Base-by-base conservation (phyloP, 1,140 invertebrate genomes). In the Lasioglossum baleicum region DNA sequence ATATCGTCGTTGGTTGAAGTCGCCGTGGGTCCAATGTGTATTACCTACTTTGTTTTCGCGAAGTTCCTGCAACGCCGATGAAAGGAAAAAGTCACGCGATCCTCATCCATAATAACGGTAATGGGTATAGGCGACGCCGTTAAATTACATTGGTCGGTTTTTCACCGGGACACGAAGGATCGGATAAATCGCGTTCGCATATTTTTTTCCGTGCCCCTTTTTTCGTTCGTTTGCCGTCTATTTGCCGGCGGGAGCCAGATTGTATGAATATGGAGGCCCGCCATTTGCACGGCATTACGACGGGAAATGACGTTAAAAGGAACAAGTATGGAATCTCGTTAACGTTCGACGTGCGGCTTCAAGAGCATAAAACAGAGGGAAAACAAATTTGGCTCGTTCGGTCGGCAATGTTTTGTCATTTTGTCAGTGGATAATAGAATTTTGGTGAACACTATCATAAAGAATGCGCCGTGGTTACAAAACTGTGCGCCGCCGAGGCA, bases 241-340 rank as follows among this genome's bases (percentile, higher is more conserved):
- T 40, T 35, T 58, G 64, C n/a, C 35, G 13, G 53, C 58, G 44
- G n/a, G 8, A 48, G 44, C 26, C 31, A 56, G 67, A 76, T 31
- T 65, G 5, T 75, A 85, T 86, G 84, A 86, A 86, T 86, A 86
- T 86, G 80, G 80, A 86, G 61, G 17, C 61, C 58, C 44, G 56
- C 42, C 68, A 78, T 78, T 82, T 71, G 60, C 70, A 35, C 61
- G 22, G 26, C n/a, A 31, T 65, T 70, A 77, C 66, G 67, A n/a
- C 56, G 58, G 35, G 0, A 64, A 73, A 79, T 58, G 68, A 63
- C 69, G 69, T 58, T 71, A 77, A 81, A 77, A 77, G 61, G 35
- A 48, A 76, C 60, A 63, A 48, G 53, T 65, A 11, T 17, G 51
- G 72, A 70, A 78, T 58, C 76, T 75, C 72, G 73, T 75, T 69